Evolutionary conservation across 2,888 invertebrate genomes (phyloP), one percentile per base, ranked within the genome.

Genomic region (Romanomermis culicivorax): DNA sequence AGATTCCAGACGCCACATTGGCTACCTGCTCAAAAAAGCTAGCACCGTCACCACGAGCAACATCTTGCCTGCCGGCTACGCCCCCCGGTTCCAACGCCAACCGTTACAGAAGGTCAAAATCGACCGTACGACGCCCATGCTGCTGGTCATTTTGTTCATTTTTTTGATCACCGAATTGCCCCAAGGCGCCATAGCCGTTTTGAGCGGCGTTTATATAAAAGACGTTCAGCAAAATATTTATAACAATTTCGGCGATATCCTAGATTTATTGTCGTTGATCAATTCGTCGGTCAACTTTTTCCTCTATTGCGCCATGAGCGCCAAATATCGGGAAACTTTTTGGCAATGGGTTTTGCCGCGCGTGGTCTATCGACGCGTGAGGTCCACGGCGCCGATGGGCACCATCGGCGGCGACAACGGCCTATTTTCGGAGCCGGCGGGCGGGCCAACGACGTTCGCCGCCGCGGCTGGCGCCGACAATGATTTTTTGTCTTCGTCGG

Each of bases 81-180:
- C n/a, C n/a, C n/a, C n/a, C n/a, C n/a, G n/a, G n/a, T n/a, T n/a
- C n/a, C n/a, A n/a, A n/a, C n/a, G n/a, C n/a, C n/a, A n/a, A n/a
- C n/a, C n/a, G n/a, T n/a, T n/a, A n/a, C n/a, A n/a, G 7, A 45
- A 45, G 23, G 45, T 29, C 14, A 25, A 29, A 7, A 4, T 11
- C 26, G 50, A 49, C 27, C 50, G 50, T 14, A 49, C 50, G 29
- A 49, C 50, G 20, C 14, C 29, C 4, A 49, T 49, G 50, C 29
- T 49, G 29, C 11, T 49, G 11, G 29, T 49, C 4, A 49, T 49
- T 27, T 20, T 49, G 14, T 25, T 25, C 11, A 14, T 49, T 7
- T 49, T 29, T 27, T 27, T 49, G 27, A 17, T 49, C 4, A 49
- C 50, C 29, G 50, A 49, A 27, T 49, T 49, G 50, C 50, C 50